Base-by-base conservation (phyloP, 2,888 invertebrate genomes). In the Automeris io region DNA sequence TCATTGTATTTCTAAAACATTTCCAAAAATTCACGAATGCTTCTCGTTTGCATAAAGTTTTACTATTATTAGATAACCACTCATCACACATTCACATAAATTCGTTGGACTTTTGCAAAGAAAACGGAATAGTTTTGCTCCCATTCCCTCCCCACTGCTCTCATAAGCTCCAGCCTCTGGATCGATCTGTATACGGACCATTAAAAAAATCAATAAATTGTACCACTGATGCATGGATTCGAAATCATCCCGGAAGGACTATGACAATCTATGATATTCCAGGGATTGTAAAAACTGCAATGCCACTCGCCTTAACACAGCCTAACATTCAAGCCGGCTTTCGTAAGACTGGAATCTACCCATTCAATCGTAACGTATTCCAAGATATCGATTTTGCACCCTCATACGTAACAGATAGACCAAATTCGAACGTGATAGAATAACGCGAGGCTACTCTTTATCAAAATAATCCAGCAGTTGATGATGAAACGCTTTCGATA, bases 201-300 rank as follows among this genome's bases (percentile, higher is more conserved):
- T 41, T 61, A 0, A 64, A 65, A 44, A 57, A 57, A 40, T 42
- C 40, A 5, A 8, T 57, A 9, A 61, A 58, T 34, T 16, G 47
- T 5, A 41, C 56, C 1, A 45, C 47, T 22, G 56, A 58, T 37
- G 52, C 33, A 0, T 66, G 61, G 58, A 53, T 66, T 54, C 29
- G 48, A 33, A 59, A 18, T 16, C 18, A 67, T 12, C 57, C 61
- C 1, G 63, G 56, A 1, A 49, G 47, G 39, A 53, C 56, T 0
- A 59, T 65, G 52, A 34, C 54, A 0, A 63, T 61, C 2, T 58
- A 65, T 18, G 52, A 64, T 18, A 57, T 66, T n/a, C 62, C 61
- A 13, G 37, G 41, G 0, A 50, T 61, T 22, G 36, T 54, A 2
- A 31, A 19, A 5, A 37, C 31, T 32, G 49, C 61, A 6, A 39